Evolutionary conservation across 2,113 vertebrate genomes (phyloP).

Genomic region (Octodon degus): DNA sequence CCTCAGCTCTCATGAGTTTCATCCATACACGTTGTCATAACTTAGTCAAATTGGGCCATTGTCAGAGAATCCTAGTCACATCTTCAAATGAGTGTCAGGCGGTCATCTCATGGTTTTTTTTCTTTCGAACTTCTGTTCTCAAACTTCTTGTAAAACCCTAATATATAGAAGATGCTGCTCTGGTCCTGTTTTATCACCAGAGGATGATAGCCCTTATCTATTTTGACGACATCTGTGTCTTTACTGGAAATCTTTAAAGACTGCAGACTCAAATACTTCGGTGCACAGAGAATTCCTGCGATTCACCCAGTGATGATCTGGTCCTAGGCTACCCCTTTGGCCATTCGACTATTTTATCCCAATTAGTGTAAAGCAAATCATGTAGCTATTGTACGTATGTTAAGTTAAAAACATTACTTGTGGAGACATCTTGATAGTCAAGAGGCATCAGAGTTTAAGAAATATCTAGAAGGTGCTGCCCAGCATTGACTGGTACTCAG

Average conservation of each 20-base stretch:
- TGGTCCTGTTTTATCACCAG: background rate
- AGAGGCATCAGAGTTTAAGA: background rate
- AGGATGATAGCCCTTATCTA: background rate
- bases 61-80: background rate
- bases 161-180: background rate
- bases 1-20: background rate
- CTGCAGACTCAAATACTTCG: background rate
- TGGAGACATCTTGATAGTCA: background rate
- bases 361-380: background rate
- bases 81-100: background rate
- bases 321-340: no score
- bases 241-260: background rate
- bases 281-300: background rate
- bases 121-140: background rate
- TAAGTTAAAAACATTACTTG: background rate
- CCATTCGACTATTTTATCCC: background rate
- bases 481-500: background rate
- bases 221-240: background rate
- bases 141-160: background rate
- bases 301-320: background rate
- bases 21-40: no score
- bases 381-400: background rate
- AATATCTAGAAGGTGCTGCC: background rate
- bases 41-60: background rate
- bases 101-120: background rate